These are phyloP conservation scores for Neotoxoptera formosana DNA, from an alignment of 1,140 invertebrate species.

Conservation along the genomic window DNA sequence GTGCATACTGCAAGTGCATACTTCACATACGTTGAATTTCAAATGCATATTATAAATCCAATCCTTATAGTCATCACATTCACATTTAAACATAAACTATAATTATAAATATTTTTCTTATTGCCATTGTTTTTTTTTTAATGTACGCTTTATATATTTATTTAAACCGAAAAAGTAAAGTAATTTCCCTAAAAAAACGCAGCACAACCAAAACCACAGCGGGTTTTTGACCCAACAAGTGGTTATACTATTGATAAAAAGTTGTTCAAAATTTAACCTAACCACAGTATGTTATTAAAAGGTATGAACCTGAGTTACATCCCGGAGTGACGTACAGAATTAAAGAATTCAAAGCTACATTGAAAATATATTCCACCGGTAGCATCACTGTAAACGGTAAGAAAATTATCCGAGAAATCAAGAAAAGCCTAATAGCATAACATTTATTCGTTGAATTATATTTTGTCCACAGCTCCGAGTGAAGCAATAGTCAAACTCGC, in stretches of 20 bases:
- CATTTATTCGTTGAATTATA: not conserved
- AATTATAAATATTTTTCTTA: too few relatives aligned
- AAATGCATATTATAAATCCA: too few relatives aligned
- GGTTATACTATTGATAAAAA: not conserved
- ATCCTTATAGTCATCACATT: too few relatives aligned
- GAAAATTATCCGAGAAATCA: not conserved
- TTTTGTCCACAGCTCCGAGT: not conserved
- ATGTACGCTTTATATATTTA: too few relatives aligned
- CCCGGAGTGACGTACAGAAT: constrained; percentile 96
- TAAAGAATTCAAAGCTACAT: constrained; percentile 87
- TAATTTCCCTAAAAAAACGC: not conserved
- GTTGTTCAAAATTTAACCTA: not conserved
- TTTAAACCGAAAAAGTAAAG: too few relatives aligned
- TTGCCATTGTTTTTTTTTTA: not conserved
- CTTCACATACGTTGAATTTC: too few relatives aligned
- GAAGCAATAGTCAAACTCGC: not conserved
- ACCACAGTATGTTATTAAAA: not conserved
- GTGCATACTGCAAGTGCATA: too few relatives aligned
- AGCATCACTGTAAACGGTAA: constrained; percentile 90
- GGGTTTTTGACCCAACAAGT: not conserved
- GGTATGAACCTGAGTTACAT: constrained; percentile 95
- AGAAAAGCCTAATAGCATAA: not conserved
- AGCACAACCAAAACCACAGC: not conserved
- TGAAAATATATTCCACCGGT: constrained; percentile 98
- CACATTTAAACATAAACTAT: too few relatives aligned